phyloP scores from a whole-genome alignment of 2,888 invertebrate genomes.

The Melieria picta region DNA sequence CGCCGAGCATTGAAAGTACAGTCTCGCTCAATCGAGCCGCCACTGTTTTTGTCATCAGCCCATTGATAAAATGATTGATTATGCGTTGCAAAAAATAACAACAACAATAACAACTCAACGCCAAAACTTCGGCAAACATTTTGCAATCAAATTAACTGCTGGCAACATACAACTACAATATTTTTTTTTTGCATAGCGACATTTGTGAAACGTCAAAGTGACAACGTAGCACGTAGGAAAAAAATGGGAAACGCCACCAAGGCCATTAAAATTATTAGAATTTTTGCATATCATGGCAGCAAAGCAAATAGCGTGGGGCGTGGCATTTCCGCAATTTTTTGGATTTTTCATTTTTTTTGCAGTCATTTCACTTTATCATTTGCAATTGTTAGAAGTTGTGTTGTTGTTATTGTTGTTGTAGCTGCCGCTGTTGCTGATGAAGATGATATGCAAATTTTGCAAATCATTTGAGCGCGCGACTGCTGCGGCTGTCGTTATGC shows the following conservation, averaged over 20 bases:
- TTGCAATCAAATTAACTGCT: slow-evolving; percentile 34
- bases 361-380: background rate
- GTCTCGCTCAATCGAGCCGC: too few relatives aligned
- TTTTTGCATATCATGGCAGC: slow-evolving; percentile 45
- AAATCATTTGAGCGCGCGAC: slow-evolving; percentile 24
- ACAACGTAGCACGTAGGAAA: slow-evolving; percentile 21
- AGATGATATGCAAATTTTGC: slow-evolving; percentile 35
- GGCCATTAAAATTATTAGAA: slow-evolving; percentile 64
- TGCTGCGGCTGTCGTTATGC: background rate
- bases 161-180: background rate
- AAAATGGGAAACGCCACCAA: slow-evolving; percentile 57
- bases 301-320: slow-evolving; percentile 5
- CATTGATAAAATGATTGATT: slow-evolving; percentile 34
- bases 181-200: background rate
- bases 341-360: slow-evolving; percentile 14
- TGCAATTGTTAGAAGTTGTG: slow-evolving; percentile 3
- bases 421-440: slow-evolving; percentile 17
- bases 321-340: slow-evolving; percentile 21
- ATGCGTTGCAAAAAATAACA: slow-evolving; percentile 19
- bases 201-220: background rate
- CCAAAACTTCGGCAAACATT: slow-evolving; percentile 28
- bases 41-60: background rate
- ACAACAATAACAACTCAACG: slow-evolving; percentile 11
- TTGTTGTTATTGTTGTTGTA: slow-evolving; percentile 14
- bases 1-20: too few relatives aligned